phyloP scores from a whole-genome alignment of 2,888 invertebrate species.

The Spisula subtruncata region DNA sequence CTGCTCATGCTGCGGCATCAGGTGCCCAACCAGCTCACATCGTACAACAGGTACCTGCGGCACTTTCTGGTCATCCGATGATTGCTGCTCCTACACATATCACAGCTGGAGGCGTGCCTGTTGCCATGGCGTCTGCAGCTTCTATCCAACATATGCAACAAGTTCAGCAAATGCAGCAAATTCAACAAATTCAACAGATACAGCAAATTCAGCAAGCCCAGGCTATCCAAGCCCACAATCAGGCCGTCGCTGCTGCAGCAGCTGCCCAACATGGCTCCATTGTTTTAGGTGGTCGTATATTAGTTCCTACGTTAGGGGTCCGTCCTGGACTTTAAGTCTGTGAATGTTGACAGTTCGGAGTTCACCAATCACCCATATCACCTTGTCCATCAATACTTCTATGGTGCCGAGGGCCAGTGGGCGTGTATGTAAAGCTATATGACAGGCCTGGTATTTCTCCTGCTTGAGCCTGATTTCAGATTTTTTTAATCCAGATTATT shows the following conservation, averaged over 20 bases:
- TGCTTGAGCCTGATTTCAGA: no score
- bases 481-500: no score
- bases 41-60: slow-evolving; percentile 62
- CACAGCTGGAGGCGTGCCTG: slow-evolving; percentile 47
- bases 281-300: slow-evolving; percentile 79
- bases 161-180: slow-evolving; percentile 64
- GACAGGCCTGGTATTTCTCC: no score
- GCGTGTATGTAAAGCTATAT: neutral
- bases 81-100: slow-evolving; percentile 49
- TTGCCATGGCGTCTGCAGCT: slow-evolving; percentile 62
- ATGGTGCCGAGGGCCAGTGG: neutral
- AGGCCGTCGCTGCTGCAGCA: slow-evolving; percentile 59
- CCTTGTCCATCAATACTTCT: neutral
- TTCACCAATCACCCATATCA: slow-evolving; percentile 14
- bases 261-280: slow-evolving; percentile 76
- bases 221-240: slow-evolving; percentile 60
- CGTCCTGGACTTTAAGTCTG: slow-evolving; percentile 73
- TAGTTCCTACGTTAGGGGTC: slow-evolving; percentile 78
- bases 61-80: slow-evolving; percentile 19
- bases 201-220: slow-evolving; percentile 64
- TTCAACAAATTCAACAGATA: slow-evolving; percentile 66
- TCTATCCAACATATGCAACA: slow-evolving; percentile 66
- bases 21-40: slow-evolving; percentile 76
- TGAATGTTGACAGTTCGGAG: neutral
- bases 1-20: slow-evolving; percentile 69